A percentile compares a stretch with the other conserved stretches of the same genome.
These are phyloP conservation scores for Oncorhynchus mykiss DNA, from an alignment of 2,113 vertebrate species.

Conservation along the genomic window DNA sequence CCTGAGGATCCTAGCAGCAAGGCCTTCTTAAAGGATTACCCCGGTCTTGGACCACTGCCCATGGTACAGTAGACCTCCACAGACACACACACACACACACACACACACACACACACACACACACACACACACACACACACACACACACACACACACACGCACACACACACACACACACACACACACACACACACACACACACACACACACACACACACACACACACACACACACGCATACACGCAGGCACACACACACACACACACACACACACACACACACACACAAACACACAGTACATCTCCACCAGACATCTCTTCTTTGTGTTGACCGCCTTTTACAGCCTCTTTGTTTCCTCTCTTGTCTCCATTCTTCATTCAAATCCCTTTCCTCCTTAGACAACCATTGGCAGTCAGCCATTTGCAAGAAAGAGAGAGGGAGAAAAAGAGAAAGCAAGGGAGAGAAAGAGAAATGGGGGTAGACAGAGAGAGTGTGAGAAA, in stretches of 20 bases:
- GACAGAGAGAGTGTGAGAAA: slow-evolving; percentile 5
- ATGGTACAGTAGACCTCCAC: slow-evolving; percentile 57
- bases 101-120: slow-evolving; percentile 24
- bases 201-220: no score
- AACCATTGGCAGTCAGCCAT: slow-evolving; percentile 60
- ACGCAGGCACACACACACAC: no score
- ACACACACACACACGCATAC: no score
- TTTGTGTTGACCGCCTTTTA: slow-evolving; percentile 56
- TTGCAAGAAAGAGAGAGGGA: slow-evolving; percentile 52
- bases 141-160: no score
- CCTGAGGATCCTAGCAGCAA: slow-evolving; percentile 62
- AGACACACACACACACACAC: not conserved
- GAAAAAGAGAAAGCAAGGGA: slow-evolving; percentile 2
- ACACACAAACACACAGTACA: slow-evolving; percentile 20
- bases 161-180: no score
- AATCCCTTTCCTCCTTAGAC: slow-evolving; percentile 59
- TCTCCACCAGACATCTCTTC: slow-evolving; percentile 49
- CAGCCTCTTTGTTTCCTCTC: slow-evolving; percentile 62
- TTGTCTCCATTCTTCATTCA: slow-evolving; percentile 62
- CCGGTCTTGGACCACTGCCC: slow-evolving; percentile 62
- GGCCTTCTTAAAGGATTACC: slow-evolving; percentile 61
- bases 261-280: no score
- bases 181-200: no score
- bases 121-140: not conserved
- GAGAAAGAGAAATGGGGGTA: not conserved